Base-by-base conservation (phyloP, 2,113 vertebrate genomes). In the Quiscalus mexicanus region DNA sequence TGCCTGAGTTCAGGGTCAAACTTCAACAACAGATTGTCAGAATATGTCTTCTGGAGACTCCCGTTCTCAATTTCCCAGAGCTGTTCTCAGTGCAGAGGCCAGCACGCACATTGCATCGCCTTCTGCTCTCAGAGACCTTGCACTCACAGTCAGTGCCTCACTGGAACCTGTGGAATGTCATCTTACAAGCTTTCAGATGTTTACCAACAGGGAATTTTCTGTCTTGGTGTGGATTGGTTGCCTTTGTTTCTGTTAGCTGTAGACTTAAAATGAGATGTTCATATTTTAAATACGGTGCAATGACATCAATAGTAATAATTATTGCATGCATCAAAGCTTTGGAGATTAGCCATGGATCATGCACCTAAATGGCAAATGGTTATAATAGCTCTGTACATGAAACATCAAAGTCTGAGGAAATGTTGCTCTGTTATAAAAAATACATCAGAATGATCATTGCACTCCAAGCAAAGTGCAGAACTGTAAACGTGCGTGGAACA, bases 401-500 rank as follows among this genome's bases (percentile, higher is more conserved):
- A 97, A 98, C 98, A 98, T 98, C 98, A 98, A 98, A 98, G 98
- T 97, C 95, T 95, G 93, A 95, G 87, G 92, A 76, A 93, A 90
- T 10, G 19, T 59, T 64, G 90, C 58, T 92, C 65, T 96, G 97
- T 98, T 98, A 98, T 97, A 82, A 97, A 97, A 97, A 96, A 97
- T 96, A 93, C 85, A 91, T 97, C 85, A 97, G 94, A 95, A 96
- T 63, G 90, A 95, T 91, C 89, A 37, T 60, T 93, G 76, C 70
- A 31, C 52, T 82, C 85, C 58, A 89, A 86, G 84, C 77, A 35
- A 83, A 33, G 37, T 84, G 91, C 68, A 78, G 93, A 75, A 64
- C 64, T 67, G 69, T 70, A 79, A 64, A 78, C 22, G 71, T 95
- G 87, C 89, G 63, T 77, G 85, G 95, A 95, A 91, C 94, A 95